phyloP scores from a whole-genome alignment of 2,797 vertebrate species.

The Diplodus sargus region DNA sequence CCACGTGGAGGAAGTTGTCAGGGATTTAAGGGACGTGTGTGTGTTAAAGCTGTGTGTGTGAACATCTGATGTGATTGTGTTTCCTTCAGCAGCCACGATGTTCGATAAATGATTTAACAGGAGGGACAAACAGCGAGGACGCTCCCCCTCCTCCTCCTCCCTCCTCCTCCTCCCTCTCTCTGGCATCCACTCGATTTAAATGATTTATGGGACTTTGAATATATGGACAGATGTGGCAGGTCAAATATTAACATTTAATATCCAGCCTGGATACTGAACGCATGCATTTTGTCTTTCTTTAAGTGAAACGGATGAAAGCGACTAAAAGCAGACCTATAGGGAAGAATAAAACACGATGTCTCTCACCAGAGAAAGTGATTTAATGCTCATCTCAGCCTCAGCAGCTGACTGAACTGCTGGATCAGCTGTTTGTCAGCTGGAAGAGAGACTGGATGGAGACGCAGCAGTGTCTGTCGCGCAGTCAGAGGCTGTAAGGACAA shows the following conservation, averaged over 20 bases:
- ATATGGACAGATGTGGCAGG: slow-evolving; percentile 7
- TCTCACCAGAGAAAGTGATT: not conserved
- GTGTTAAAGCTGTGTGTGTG: not conserved
- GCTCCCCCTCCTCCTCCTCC: slow-evolving; percentile 3
- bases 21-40: not conserved
- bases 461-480: not conserved
- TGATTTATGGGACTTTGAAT: slow-evolving; percentile 52
- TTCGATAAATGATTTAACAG: slow-evolving; percentile 50
- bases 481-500: not conserved
- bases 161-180: not conserved
- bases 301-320: not conserved
- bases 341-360: not conserved
- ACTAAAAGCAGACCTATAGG: not conserved
- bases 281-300: slow-evolving; percentile 1
- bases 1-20: slow-evolving; percentile 42
- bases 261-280: not conserved
- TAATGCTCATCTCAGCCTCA: not conserved
- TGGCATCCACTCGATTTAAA: slow-evolving; percentile 45
- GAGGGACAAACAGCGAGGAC: slow-evolving; percentile 33
- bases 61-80: not conserved
- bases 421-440: not conserved
- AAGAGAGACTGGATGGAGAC: too few relatives aligned
- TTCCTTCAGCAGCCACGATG: not conserved
- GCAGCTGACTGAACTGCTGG: not conserved
- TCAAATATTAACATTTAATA: slow-evolving; percentile 58